Base-by-base conservation (phyloP, 2,113 vertebrate species). In the Bufo bufo region DNA sequence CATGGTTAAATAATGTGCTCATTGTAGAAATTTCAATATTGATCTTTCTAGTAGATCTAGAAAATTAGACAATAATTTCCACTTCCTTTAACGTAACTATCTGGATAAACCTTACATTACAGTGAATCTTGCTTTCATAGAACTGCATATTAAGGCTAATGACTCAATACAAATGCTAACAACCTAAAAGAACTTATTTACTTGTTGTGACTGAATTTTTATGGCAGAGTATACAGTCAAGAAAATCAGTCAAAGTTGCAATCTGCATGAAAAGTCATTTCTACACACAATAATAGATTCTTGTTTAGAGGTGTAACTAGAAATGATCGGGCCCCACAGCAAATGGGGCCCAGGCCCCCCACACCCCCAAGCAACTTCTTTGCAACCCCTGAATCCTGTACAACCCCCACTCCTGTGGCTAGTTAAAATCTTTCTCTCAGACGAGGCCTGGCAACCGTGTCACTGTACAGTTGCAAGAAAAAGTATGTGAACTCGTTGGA, bases 1-100 rank as follows among this genome's bases (percentile, higher is more conserved):
- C 16, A 87, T 1, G 91, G 82, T 89, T 89, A 84, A 90, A 82
- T 14, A 88, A 77, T 54, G 52, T 19, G 71, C 7, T 58, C 3
- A 50, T 65, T 66, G 58, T 59, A 77, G 23, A 77, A 63, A 71
- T 77, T 88, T 88, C 69, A 83, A 43, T 65, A 63, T 84, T 58
- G 66, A 66, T 47, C 59, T 77, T 88, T 83, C 33, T 4, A 79
- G 20, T 80, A 72, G 63, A 84, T 71, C 14, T 16, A 52, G n/a
- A 84, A 82, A 80, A 82, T 8, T n/a, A n/a, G 50, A 66, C 59
- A 65, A 12, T 82, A 4, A 50, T 83, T 69, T 17, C 45, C 12
- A 49, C 3, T 47, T 66, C 61, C 47, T 69, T 66, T 83, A 23
- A 83, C 23, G 33, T 17, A 43, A 23, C 56, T 20, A 20, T 65